Base-by-base conservation (phyloP, 2,888 invertebrate species). In the Dasysyrphus albostriatus region DNA sequence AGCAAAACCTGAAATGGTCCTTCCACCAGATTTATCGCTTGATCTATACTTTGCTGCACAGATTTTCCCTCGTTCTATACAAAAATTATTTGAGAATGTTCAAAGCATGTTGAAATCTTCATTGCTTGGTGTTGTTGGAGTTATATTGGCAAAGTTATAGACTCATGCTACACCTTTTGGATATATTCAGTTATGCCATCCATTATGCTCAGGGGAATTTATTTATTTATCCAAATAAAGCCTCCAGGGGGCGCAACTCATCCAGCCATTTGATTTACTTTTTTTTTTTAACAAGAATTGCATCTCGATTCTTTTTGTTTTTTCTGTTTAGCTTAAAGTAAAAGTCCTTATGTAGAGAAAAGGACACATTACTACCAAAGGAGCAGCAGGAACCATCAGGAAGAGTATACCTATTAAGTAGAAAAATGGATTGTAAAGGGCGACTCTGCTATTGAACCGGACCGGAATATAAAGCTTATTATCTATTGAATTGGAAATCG, bases 401-500 rank as follows among this genome's bases (percentile, higher is more conserved):
- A 58, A 58, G 10, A 82, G 24, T 24, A 69, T 76, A 85, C 49
- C 77, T 54, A 82, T 78, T 85, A 80, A 73, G 72, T 61, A 37
- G 49, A 74, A 81, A 74, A 44, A 70, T 59, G 49, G 69, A 69
- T 59, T 47, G 54, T 39, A 54, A 19, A 29, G 49, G 44, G 58
- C 65, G 39, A 49, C 67, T 73, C 67, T 73, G 65, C 77, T 77
- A 78, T 70, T 78, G 85, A 77, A 69, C 85, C 70, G 61, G 82
- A 77, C 77, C 56, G 56, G 67, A 51, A 78, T 76, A 82, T 70
- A 85, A 77, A 78, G 85, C 85, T 85, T 82, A 78, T 82, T 85
- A 85, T 78, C 77, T 77, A 69, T 82, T 74, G 82, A 77, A 85
- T 81, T 85, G 77, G 69, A 63, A 85, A 85, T 85, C 77, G 85